Percentiles rank a stretch among this genome's conserved stretches.
Evolutionary conservation across 2,888 invertebrate genomes (phyloP).

Genomic region (Xanthorhoe spadicearia): DNA sequence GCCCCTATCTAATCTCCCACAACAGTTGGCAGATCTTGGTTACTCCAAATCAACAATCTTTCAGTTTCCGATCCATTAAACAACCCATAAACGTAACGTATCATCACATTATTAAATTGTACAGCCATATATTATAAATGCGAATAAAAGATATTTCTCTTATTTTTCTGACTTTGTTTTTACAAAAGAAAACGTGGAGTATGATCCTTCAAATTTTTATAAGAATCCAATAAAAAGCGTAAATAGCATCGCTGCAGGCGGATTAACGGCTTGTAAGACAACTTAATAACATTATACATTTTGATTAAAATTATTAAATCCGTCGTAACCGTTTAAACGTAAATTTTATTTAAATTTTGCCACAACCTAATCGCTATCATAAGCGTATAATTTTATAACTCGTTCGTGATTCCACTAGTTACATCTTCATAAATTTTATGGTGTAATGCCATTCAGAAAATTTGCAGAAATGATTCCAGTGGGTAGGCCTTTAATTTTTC

Average conservation of each 20-base stretch:
- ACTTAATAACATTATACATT: slow-evolving; percentile 43
- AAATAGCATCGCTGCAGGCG: slow-evolving; percentile 38
- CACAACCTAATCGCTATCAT: slow-evolving; percentile 19
- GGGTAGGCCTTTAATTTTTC: background rate
- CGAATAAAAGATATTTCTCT: slow-evolving; percentile 9
- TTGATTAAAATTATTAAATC: slow-evolving; percentile 33
- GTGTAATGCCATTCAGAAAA: slow-evolving; percentile 26
- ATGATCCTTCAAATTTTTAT: slow-evolving; percentile 30
- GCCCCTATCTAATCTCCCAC: slow-evolving; percentile 57
- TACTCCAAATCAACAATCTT: slow-evolving; percentile 67
- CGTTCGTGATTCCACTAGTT: slow-evolving; percentile 28
- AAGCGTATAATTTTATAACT: slow-evolving; percentile 32
- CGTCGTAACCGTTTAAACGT: slow-evolving; percentile 22
- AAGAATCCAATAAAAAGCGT: slow-evolving; percentile 34
- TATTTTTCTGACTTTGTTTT: slow-evolving; percentile 25
- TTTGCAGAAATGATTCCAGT: background rate
- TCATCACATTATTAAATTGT: slow-evolving; percentile 57
- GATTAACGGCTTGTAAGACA: slow-evolving; percentile 37
- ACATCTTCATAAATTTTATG: slow-evolving; percentile 35
- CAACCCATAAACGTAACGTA: slow-evolving; percentile 63
- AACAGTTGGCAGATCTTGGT: slow-evolving; percentile 46
- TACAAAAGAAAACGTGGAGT: slow-evolving; percentile 22
- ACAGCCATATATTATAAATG: slow-evolving; percentile 30
- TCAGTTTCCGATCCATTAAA: slow-evolving; percentile 75
- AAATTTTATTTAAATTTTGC: slow-evolving; percentile 25